Evolutionary conservation across 2,888 invertebrate genomes (phyloP).

Genomic region (Lysandra bellargus): DNA sequence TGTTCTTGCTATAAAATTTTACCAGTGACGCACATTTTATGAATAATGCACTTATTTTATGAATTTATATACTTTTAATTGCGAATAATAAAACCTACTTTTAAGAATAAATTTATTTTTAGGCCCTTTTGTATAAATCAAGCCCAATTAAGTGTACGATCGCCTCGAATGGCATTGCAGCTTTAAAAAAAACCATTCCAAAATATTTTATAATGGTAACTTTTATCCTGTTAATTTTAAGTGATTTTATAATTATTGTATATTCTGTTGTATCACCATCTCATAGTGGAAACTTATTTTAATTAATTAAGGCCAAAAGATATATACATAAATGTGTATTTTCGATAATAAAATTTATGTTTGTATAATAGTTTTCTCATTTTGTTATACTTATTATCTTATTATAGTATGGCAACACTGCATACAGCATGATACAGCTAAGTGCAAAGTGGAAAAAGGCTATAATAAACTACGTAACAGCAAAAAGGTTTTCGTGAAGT

Average conservation of each 20-base stretch:
- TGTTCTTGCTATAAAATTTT: not conserved
- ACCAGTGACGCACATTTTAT: conserved; percentile 26
- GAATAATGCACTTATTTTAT: conserved; percentile 13
- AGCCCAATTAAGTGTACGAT: conserved; percentile 35
- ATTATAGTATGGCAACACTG: not conserved
- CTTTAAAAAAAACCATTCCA: conserved; percentile 66
- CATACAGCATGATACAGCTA: not conserved
- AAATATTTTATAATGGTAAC: conserved; percentile 53
- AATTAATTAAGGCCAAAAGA: conserved; percentile 73
- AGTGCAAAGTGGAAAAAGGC: not conserved
- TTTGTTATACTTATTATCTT: not conserved
- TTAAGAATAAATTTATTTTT: not conserved
- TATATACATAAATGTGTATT: conserved; percentile 77
- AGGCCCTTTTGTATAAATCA: conserved; percentile 3
- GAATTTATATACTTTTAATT: not conserved
- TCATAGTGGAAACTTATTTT: conserved; percentile 74
- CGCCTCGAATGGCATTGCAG: conserved; percentile 68
- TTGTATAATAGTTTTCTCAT: conserved; percentile 52
- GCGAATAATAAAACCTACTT: not conserved
- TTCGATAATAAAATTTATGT: conserved; percentile 75
- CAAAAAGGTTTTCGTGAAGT: no score
- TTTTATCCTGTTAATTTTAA: conserved; percentile 54
- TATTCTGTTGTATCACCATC: conserved; percentile 73
- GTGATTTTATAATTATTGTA: conserved; percentile 45
- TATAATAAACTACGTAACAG: no score